phyloP scores from a whole-genome alignment of 2,888 invertebrate species.

The Ctenicera cuprea region DNA sequence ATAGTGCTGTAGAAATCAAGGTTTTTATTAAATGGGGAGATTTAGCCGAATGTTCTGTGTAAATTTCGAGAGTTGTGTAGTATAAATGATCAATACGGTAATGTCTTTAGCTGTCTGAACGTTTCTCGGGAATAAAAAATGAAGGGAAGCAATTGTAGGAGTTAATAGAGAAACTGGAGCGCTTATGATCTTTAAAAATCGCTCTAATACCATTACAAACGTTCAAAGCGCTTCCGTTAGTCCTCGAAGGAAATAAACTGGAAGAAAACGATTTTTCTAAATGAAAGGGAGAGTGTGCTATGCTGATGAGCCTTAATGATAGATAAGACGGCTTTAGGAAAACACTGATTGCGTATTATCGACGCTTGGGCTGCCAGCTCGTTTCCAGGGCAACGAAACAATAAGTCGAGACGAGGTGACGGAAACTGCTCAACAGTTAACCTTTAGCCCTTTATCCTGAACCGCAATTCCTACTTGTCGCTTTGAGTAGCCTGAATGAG shows the following conservation, averaged over 20 bases:
- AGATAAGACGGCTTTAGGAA: slow-evolving; percentile 58
- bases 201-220: slow-evolving; percentile 33
- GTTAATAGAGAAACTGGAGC: slow-evolving; percentile 37
- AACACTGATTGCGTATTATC: slow-evolving; percentile 60
- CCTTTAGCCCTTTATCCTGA: slow-evolving; percentile 53
- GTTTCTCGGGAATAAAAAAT: slow-evolving; percentile 25
- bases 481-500: slow-evolving; percentile 44
- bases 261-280: slow-evolving; percentile 47
- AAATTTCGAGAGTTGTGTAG: slow-evolving; percentile 12
- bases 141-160: slow-evolving; percentile 18
- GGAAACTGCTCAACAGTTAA: slow-evolving; percentile 57
- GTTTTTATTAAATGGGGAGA: no score
- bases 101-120: slow-evolving; percentile 18
- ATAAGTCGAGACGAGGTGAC: slow-evolving; percentile 55
- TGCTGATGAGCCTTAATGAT: slow-evolving; percentile 58
- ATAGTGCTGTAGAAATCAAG: no score
- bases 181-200: slow-evolving; percentile 40
- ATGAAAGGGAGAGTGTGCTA: slow-evolving; percentile 53
- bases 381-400: slow-evolving; percentile 56
- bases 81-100: slow-evolving; percentile 29
- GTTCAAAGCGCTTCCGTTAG: slow-evolving; percentile 31
- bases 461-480: slow-evolving; percentile 49
- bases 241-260: slow-evolving; percentile 42
- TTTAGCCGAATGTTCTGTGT: neutral
- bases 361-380: slow-evolving; percentile 52